Evolutionary conservation across 2,113 vertebrate species (phyloP).

Genomic region (Corynorhinus townsendii): DNA sequence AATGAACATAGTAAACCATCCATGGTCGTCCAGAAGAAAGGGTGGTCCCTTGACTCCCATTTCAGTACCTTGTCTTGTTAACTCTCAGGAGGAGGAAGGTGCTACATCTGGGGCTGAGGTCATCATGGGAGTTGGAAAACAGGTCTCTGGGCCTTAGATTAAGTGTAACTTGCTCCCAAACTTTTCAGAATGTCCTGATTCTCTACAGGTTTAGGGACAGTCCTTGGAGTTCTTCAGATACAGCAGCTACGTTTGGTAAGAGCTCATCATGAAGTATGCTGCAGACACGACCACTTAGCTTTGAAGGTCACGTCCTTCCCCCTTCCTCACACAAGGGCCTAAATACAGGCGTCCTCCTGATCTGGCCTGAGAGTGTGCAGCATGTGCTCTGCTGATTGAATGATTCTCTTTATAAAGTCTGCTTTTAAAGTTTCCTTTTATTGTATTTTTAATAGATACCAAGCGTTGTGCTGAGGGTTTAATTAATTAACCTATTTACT

Average conservation of each 20-base stretch:
- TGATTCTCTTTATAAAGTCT: not conserved
- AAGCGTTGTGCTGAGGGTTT: not conserved
- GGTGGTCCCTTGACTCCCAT: not conserved
- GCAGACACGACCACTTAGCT: not conserved
- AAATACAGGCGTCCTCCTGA: not conserved
- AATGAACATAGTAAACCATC: not conserved
- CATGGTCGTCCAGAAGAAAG: not conserved
- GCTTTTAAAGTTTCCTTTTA: not conserved
- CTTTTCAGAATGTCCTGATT: not conserved
- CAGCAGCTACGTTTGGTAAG: not conserved
- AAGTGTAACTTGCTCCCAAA: not conserved
- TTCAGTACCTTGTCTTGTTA: not conserved
- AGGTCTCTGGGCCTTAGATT: not conserved
- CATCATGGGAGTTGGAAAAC: not conserved
- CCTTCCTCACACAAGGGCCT: not conserved
- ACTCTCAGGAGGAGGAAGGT: not conserved
- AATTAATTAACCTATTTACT: not conserved
- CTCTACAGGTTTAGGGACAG: not conserved
- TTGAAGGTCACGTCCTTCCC: not conserved
- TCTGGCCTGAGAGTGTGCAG: not conserved
- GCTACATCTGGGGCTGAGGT: not conserved
- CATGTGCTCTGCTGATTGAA: rapidly evolving
- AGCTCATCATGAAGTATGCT: not conserved
- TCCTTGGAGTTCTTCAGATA: not conserved
- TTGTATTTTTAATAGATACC: not conserved